Evolutionary conservation across 1,140 invertebrate species (phyloP).

Genomic region (Ostrea edulis): DNA sequence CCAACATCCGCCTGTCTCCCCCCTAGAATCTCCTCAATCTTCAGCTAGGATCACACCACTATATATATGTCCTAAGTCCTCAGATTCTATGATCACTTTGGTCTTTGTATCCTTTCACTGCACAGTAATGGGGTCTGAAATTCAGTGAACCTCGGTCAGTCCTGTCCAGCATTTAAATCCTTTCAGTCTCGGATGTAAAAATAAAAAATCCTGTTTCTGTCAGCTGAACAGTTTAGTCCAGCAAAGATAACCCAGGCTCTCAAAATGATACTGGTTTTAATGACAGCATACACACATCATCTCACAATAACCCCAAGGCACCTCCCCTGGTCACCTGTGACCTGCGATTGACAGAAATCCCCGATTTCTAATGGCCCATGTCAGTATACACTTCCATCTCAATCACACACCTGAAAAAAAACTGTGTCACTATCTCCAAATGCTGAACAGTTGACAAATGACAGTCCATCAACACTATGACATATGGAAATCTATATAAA

Average conservation of each 20-base stretch:
- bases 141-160: background rate
- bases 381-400: background rate
- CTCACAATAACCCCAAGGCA: background rate
- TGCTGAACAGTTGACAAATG: slow-evolving; percentile 9
- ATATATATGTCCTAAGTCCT: background rate
- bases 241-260: background rate
- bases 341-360: background rate
- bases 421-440: background rate
- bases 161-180: background rate
- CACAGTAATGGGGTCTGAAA: no score
- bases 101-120: no score
- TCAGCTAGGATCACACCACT: background rate
- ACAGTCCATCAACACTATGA: slow-evolving; percentile 10
- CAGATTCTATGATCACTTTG: background rate
- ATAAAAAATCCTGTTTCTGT: background rate
- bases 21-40: background rate
- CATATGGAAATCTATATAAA: slow-evolving; percentile 33
- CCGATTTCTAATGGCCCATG: background rate
- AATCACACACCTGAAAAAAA: background rate
- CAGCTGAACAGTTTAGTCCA: background rate
- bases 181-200: background rate
- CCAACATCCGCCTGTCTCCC: background rate
- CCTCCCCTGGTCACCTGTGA: background rate
- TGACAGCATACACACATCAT: background rate
- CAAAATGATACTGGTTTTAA: background rate